Percentiles rank a stretch among this genome's conserved stretches.
Conservation (phyloP, 2,797 vertebrate genomes). For the Ptychadena robeensis region DNA sequence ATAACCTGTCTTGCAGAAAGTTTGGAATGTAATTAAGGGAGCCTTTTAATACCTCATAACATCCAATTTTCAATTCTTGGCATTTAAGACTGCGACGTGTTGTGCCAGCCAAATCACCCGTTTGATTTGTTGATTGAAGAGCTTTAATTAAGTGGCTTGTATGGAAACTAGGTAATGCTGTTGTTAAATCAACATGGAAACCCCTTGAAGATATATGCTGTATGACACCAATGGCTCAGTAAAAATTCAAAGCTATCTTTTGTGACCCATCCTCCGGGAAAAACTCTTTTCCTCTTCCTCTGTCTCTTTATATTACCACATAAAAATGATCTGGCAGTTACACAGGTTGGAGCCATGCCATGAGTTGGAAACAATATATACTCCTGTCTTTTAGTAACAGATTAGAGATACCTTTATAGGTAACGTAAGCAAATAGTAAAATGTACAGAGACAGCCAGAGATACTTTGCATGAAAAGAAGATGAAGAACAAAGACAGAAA, state of each 20-base stretch:
- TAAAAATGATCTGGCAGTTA: slow-evolving; percentile 48
- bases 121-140: slow-evolving; percentile 52
- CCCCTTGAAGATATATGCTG: slow-evolving; percentile 22
- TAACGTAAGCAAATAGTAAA: slow-evolving; percentile 9
- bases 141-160: slow-evolving; percentile 51
- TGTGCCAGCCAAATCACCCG: slow-evolving; percentile 49
- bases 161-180: slow-evolving; percentile 52
- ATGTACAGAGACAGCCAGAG: not conserved
- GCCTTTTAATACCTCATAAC: slow-evolving; percentile 23
- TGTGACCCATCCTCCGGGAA: slow-evolving; percentile 28
- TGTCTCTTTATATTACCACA: slow-evolving; percentile 30
- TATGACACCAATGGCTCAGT: slow-evolving; percentile 31
- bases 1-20: not conserved
- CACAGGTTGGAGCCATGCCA: slow-evolving; percentile 13
- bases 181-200: slow-evolving; percentile 56
- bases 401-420: slow-evolving; percentile 33
- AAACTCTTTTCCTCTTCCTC: not conserved
- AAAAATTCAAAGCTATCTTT: slow-evolving; percentile 49
- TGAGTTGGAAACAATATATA: slow-evolving; percentile 3
- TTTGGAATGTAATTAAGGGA: not conserved
- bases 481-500: no score
- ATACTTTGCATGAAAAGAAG: not conserved
- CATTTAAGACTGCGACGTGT: slow-evolving; percentile 32
- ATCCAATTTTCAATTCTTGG: slow-evolving; percentile 38
- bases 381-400: slow-evolving; percentile 13